Conservation (phyloP, 2,888 invertebrate genomes). For the Alviniconcha strummeri region DNA sequence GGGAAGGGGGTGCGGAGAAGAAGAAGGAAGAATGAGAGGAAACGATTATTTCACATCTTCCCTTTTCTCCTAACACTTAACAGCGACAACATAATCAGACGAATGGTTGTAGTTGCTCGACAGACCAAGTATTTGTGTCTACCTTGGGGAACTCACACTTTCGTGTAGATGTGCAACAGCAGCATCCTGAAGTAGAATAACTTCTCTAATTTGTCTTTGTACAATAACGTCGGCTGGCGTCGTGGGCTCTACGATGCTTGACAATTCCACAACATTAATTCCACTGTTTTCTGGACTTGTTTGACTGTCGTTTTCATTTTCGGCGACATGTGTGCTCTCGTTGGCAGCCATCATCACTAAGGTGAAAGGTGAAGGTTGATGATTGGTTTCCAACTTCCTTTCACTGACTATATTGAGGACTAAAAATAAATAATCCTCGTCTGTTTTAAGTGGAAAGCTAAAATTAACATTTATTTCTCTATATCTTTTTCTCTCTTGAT, state of each 20-base stretch:
- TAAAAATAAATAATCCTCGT: background rate
- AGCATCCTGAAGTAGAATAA: constrained; percentile 53
- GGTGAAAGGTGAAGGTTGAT: constrained; percentile 17
- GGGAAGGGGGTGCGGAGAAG: background rate
- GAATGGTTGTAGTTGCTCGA: no score
- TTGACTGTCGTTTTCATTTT: constrained; percentile 24
- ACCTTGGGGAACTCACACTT: constrained; percentile 45
- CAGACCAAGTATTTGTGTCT: no score
- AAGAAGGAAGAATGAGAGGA: background rate
- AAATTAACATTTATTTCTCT: no score
- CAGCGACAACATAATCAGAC: no score
- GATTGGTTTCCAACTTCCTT: no score
- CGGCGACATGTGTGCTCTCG: constrained; percentile 16
- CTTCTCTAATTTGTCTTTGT: constrained; percentile 57
- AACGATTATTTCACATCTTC: background rate
- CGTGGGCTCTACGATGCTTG: constrained; percentile 29
- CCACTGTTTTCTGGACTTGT: constrained; percentile 39
- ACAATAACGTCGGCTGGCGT: constrained; percentile 54
- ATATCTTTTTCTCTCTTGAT: no score
- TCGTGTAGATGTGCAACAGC: constrained; percentile 48
- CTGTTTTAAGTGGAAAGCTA: no score
- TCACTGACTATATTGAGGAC: no score
- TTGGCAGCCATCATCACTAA: constrained; percentile 13
- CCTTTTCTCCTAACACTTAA: no score
- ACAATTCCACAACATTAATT: constrained; percentile 9